These are phyloP conservation scores for Chromobotia macracanthus DNA, from an alignment of 2,797 vertebrate genomes.

Conservation along the genomic window DNA sequence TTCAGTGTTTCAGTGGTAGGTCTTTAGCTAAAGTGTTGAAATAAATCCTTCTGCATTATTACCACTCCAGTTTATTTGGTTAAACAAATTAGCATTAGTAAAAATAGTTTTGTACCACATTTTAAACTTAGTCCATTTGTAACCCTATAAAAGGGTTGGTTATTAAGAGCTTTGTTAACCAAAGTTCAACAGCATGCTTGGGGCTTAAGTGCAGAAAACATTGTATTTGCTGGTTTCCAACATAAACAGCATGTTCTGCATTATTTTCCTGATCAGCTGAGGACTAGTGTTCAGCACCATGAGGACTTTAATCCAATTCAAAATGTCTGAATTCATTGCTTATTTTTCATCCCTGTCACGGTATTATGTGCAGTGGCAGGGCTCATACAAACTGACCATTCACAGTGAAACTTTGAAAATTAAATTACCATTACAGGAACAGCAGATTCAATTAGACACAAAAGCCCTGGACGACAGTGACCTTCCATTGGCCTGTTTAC, in stretches of 20 bases:
- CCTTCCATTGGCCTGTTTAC: constrained; percentile 63
- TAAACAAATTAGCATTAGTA: constrained; percentile 2
- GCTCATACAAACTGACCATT: constrained; percentile 52
- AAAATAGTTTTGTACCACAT: background rate
- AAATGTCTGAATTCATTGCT: constrained; percentile 52
- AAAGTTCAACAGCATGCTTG: background rate
- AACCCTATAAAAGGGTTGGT: constrained; percentile 1
- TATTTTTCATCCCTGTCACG: constrained; percentile 62
- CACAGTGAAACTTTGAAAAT: constrained; percentile 65
- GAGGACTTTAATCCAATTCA: constrained; percentile 67
- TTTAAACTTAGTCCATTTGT: background rate
- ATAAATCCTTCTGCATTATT: constrained; percentile 1
- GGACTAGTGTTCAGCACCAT: constrained; percentile 56
- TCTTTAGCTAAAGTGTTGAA: background rate
- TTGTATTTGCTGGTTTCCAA: constrained; percentile 45
- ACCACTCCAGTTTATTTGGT: background rate
- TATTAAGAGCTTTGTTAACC: constrained; percentile 2
- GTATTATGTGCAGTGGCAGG: constrained; percentile 52
- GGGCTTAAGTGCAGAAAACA: constrained; percentile 4
- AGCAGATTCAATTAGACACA: constrained; percentile 74
- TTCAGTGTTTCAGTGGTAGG: background rate
- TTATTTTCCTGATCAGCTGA: constrained; percentile 57
- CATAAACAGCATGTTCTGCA: constrained; percentile 59
- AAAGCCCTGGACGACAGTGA: constrained; percentile 59
- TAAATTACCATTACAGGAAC: constrained; percentile 66